Evolutionary conservation across 64 coral and sea anemone species (phyloP).

Genomic region (Trachythela sp.): DNA sequence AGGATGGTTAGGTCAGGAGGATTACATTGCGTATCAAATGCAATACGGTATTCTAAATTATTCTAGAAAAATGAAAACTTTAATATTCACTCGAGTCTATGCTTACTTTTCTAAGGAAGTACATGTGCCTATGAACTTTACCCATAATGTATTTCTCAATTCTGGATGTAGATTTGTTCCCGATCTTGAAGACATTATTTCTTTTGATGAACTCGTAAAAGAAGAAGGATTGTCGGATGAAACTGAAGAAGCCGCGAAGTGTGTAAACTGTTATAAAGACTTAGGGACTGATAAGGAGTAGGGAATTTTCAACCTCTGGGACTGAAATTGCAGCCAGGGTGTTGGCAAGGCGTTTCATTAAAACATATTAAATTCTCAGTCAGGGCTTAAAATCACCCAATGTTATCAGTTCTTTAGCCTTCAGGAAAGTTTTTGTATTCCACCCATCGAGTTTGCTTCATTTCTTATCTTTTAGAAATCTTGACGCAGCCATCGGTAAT

Average conservation of each 20-base stretch:
- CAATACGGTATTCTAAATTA: constrained; percentile 54
- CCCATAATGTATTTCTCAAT: neutral
- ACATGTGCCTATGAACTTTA: neutral
- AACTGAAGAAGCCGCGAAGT: constrained; percentile 65
- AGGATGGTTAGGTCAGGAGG: constrained; percentile 95
- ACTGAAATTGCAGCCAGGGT: too few relatives aligned
- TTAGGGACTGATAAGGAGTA: neutral
- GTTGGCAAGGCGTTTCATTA: too few relatives aligned
- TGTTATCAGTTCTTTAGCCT: too few relatives aligned
- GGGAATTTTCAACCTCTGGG: too few relatives aligned
- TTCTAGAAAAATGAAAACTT: too few relatives aligned
- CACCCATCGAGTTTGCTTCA: too few relatives aligned
- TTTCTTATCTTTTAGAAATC: constrained; percentile 27
- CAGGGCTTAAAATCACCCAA: too few relatives aligned
- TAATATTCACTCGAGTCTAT: neutral
- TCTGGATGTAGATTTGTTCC: constrained; percentile 63
- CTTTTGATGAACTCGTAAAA: constrained; percentile 89
- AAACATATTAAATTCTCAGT: too few relatives aligned
- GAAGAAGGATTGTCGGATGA: constrained; percentile 71
- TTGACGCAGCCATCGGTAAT: constrained; percentile 83
- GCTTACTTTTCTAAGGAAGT: neutral
- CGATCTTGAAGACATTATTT: constrained; percentile 90
- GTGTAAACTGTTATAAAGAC: neutral
- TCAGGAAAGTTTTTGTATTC: too few relatives aligned
- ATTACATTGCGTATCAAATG: constrained; percentile 83